Evolutionary conservation across 2,797 vertebrate species (phyloP), one percentile per base, ranked within the genome.

Genomic region (Schizopygopsis malacanthus): DNA sequence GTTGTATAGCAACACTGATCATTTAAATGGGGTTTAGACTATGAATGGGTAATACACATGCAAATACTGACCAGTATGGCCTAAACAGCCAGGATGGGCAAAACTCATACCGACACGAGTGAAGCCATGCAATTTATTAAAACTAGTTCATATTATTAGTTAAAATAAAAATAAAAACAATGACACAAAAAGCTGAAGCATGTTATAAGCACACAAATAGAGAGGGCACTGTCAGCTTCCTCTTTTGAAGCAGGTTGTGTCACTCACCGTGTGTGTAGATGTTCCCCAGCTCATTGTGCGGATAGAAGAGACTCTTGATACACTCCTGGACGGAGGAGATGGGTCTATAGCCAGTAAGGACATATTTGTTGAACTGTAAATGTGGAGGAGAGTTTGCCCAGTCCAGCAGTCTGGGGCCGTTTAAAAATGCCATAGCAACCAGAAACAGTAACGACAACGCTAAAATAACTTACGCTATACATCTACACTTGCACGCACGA

Each of bases 281-380:
- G 94, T 98, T 98, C n/a, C 97, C 97, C 79, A 98, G 94, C 86
- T 98, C 97, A 88, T 98, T 98, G 96, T 98, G 97, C 91, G 98
- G 95, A 93, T 98, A 98, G 87, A 98, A 98, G 86, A 98, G 95
- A 92, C 97, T 98, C 61, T 95, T 92, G 91, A 98, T 91, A 89
- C 97, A 98, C 91, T 97, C 97, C 4, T 96, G 95, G 93, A 97
- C 96, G 2, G 96, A 97, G 70, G 97, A 97, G 88, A 95, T 94
- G 0, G 97, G 97, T 89, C 97, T 95, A 93, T 98, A 98, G 20
- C 97, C 97, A 0, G 97, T 97, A 37, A 98, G 92, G 67, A 98
- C 97, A 93, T 97, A 98, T 92, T 94, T 96, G 91, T 98, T 98
- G 90, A 98, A 98, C 92, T 98, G 97, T 82, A 98, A 96, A 92